A percentile compares a stretch with the other conserved stretches of the same genome.
phyloP scores from a whole-genome alignment of 2,113 vertebrate genomes.

The Cebidichthys violaceus region DNA sequence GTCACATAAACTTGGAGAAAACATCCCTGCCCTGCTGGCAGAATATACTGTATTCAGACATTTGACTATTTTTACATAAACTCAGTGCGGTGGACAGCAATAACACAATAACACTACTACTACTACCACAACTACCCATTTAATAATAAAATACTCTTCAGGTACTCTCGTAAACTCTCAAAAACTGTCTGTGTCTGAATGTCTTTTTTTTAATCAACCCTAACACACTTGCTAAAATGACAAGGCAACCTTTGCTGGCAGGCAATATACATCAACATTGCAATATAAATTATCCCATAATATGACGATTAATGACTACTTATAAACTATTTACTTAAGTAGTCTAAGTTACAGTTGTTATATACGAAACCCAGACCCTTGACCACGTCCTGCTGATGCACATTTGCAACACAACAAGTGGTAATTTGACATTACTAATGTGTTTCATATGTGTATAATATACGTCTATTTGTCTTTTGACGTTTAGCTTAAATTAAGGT shows the following conservation, averaged over 20 bases:
- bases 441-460: background rate
- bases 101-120: background rate
- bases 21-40: slow-evolving; percentile 56
- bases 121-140: background rate
- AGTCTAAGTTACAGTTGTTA: background rate
- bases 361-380: background rate
- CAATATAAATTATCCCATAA: background rate
- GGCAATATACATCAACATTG: background rate
- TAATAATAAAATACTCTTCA: background rate
- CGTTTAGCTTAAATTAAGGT: background rate
- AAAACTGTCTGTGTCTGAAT: background rate
- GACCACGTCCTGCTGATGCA: background rate
- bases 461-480: background rate
- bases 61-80: slow-evolving; percentile 52
- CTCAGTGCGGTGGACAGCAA: slow-evolving; percentile 8
- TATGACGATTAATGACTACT: background rate
- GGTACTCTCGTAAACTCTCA: background rate
- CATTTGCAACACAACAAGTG: background rate
- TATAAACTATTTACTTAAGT: background rate
- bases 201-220: background rate
- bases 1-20: slow-evolving; percentile 76
- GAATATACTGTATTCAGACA: slow-evolving; percentile 44
- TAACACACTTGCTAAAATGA: background rate
- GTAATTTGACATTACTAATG: background rate
- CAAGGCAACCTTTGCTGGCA: background rate